Evolutionary conservation across 2,113 vertebrate species (phyloP), one percentile per base, ranked within the genome.

Genomic region (Saguinus imperator): DNA sequence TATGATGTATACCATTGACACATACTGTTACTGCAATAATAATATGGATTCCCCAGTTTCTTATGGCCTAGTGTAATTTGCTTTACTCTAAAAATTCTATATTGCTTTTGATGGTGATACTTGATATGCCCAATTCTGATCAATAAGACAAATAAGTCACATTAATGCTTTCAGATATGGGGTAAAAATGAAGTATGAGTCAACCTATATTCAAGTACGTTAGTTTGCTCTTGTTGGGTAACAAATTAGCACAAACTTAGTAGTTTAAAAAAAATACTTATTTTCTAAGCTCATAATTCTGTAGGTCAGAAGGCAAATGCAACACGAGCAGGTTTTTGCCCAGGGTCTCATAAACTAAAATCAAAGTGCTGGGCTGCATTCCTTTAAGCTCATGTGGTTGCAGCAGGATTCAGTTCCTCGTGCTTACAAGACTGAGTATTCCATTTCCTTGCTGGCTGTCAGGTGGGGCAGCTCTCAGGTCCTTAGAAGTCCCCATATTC

Each of bases 41-140:
- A 80, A 27, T 77, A 64, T 79, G 73, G 17, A 79, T 87, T 90
- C 20, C 37, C 16, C 20, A 75, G 45, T 68, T 20, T 13, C 80
- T 91, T 77, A 17, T 57, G 88, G 43, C 11, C 27, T 73, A 79
- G 9, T 8, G 43, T 13, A 89, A 37, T 92, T 87, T 14, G 27
- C 50, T 48, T 86, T 61, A 80, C 17, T 92, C 40, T 8, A 97
- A 83, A 94, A 87, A 52, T 25, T 79, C 55, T 70, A 17, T 66
- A 37, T 86, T 89, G 43, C 27, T 95, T 93, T 96, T 81, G 40
- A 81, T 52, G 77, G 43, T 58, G 32, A 66, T 82, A 89, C 79
- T 89, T 86, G 57, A 89, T 70, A 20, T 76, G 58, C 6, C 17
- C 45, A 83, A 7, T 89, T 94, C 43, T 81, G 40, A 79, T 29